phyloP scores from a whole-genome alignment of 2,888 invertebrate species.

The Erannis defoliaria region DNA sequence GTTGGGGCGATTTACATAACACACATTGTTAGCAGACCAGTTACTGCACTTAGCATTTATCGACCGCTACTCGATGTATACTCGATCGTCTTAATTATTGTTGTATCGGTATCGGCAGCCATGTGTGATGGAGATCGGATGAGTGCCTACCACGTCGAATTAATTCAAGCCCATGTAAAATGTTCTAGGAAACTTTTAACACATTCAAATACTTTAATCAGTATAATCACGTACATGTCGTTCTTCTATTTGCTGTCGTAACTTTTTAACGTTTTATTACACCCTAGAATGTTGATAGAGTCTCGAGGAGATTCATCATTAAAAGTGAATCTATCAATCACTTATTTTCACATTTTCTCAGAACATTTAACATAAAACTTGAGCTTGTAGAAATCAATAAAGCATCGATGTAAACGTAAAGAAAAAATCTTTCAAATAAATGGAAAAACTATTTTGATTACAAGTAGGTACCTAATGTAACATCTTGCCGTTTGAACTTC shows the following conservation, averaged over 20 bases:
- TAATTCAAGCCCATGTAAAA: not conserved
- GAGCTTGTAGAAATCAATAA: no score
- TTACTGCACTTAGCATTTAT: not conserved
- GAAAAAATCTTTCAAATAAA: not conserved
- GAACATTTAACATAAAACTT: no score
- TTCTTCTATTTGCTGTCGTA: no score
- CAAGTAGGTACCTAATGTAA: not conserved
- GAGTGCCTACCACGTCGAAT: not conserved
- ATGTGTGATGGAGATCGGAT: not conserved
- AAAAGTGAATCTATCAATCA: no score
- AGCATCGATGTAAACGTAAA: not conserved
- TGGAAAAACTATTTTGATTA: not conserved
- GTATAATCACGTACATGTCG: no score
- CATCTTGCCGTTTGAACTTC: not conserved
- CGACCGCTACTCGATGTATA: not conserved
- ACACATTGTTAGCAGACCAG: conserved; percentile 70
- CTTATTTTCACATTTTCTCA: no score
- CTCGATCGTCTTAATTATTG: not conserved
- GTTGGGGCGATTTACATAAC: conserved; percentile 74
- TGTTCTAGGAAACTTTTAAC: not conserved
- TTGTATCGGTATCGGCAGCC: not conserved
- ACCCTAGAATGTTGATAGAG: no score
- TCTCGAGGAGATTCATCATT: no score
- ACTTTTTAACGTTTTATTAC: no score
- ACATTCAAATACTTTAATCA: no score